These are phyloP conservation scores for Rhagium mordax DNA, from an alignment of 2,888 invertebrate species.

Conservation along the genomic window DNA sequence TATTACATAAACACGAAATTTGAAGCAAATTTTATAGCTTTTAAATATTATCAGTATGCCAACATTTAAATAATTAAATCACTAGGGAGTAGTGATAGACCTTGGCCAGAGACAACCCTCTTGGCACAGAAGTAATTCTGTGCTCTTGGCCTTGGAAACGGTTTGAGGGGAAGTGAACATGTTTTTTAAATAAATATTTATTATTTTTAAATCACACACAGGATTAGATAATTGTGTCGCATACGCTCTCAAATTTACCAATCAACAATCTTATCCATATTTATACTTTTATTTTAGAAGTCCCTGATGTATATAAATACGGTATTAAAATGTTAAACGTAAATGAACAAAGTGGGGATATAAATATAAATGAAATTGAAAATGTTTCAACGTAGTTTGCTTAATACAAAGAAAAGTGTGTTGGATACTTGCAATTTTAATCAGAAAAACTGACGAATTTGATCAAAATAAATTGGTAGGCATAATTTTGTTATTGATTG, in stretches of 20 bases:
- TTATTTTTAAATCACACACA: too few species aligned
- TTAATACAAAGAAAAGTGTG: neutral
- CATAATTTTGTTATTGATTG: neutral
- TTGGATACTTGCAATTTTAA: neutral
- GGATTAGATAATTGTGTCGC: neutral
- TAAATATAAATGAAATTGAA: neutral
- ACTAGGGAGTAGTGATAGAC: too few species aligned
- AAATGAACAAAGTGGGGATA: neutral
- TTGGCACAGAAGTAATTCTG: too few species aligned
- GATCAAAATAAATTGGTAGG: neutral
- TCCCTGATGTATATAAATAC: neutral
- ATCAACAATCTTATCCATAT: neutral
- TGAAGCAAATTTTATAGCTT: too few species aligned
- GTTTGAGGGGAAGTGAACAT: neutral
- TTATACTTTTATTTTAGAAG: neutral
- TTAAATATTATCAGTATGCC: too few species aligned
- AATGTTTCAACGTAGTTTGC: neutral
- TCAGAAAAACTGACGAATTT: neutral
- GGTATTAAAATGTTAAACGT: neutral
- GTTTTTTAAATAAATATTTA: neutral
- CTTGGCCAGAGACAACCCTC: too few species aligned
- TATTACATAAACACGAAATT: too few species aligned
- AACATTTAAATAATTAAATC: neutral
- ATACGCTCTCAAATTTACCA: neutral
- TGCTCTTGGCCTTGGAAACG: neutral